These are phyloP conservation scores for Leucophenga varia DNA, from an alignment of 1,140 invertebrate genomes.

Conservation along the genomic window DNA sequence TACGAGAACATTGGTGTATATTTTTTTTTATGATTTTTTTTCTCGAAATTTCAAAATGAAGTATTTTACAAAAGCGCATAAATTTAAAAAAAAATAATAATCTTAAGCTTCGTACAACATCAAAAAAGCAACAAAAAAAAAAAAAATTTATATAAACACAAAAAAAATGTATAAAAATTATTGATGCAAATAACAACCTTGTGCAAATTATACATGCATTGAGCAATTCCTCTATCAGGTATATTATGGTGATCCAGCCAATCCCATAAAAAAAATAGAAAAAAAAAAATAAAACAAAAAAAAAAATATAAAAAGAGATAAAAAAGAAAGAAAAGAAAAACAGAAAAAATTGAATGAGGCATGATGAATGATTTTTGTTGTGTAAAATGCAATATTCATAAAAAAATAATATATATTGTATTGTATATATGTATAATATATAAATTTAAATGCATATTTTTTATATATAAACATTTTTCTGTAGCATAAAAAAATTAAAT, in stretches of 20 bases:
- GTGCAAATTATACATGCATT: constrained; percentile 58
- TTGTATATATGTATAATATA: constrained; percentile 6
- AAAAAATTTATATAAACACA: no score
- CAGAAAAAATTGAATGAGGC: constrained; percentile 41
- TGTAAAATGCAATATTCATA: no score
- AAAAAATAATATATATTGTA: constrained; percentile 20
- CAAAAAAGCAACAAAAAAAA: no score
- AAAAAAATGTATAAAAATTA: no score
- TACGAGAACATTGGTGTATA: no score
- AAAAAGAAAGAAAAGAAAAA: constrained; percentile 15
- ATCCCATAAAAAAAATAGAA: constrained; percentile 50
- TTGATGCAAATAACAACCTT: constrained; percentile 56
- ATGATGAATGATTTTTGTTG: constrained; percentile 30
- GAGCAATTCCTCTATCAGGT: constrained; percentile 53
- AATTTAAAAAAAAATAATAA: no score
- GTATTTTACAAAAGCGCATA: no score
- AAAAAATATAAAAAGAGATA: constrained; percentile 15
- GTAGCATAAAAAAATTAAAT: no score
- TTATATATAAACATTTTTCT: no score
- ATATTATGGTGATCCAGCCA: constrained; percentile 57
- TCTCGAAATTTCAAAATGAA: no score
- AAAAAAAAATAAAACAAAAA: constrained; percentile 26
- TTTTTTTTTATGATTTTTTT: no score
- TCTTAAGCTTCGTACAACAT: no score
- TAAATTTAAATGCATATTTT: neutral